A percentile compares a stretch with the other conserved stretches of the same genome.
Conservation (phyloP, 2,113 vertebrate species). For the Nerophis lumbriciformis region DNA sequence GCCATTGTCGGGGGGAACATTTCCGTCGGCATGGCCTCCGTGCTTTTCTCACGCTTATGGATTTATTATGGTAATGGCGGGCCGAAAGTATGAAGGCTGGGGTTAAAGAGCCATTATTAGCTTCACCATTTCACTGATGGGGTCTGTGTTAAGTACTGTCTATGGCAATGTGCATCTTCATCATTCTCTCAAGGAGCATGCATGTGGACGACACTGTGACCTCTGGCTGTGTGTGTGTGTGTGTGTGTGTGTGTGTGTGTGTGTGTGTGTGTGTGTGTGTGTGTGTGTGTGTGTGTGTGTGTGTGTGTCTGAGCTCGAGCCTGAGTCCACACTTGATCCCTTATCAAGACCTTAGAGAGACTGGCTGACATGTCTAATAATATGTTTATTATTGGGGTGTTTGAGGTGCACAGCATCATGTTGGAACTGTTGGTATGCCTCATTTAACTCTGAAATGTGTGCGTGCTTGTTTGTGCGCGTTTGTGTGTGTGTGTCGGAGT, state of each 20-base stretch:
- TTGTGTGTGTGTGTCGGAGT: background rate
- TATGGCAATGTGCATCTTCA: conserved; percentile 31
- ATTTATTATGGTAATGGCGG: conserved; percentile 45
- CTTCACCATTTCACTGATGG: background rate
- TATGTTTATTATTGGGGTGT: background rate
- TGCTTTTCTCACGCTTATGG: conserved; percentile 24
- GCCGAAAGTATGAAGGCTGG: conserved; percentile 5
- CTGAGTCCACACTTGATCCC: conserved; percentile 49
- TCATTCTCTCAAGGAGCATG: conserved; percentile 21
- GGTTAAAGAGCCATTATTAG: conserved; percentile 29
- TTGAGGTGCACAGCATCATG: too few species aligned
- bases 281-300: conserved; percentile 6
- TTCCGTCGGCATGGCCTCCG: conserved; percentile 22
- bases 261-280: conserved; percentile 8
- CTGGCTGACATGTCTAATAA: conserved; percentile 23
- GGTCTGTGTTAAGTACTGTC: conserved; percentile 15
- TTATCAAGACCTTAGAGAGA: conserved; percentile 35
- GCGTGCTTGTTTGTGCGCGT: too few species aligned
- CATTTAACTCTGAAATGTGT: too few species aligned
- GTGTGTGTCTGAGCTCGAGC: conserved; percentile 25
- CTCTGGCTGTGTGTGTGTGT: conserved; percentile 8
- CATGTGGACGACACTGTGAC: conserved; percentile 29
- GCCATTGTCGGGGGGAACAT: conserved; percentile 30
- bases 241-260: conserved; percentile 13
- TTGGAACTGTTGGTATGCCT: background rate